Percentiles rank a stretch among this genome's conserved stretches.
Evolutionary conservation across 2,888 invertebrate species (phyloP).

Genomic region (Conomelus anceps): DNA sequence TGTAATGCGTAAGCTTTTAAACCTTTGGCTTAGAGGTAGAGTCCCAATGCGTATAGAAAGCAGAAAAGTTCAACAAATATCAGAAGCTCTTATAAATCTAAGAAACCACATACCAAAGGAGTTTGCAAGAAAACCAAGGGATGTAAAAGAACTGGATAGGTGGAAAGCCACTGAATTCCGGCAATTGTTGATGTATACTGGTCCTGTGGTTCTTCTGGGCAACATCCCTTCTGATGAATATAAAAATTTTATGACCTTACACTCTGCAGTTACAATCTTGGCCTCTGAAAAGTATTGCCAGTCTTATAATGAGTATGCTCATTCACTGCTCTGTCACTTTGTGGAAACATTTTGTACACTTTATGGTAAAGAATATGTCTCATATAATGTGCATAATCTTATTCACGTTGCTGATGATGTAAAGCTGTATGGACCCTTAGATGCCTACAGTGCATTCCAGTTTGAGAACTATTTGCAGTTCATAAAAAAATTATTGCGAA

Average conservation of each 20-base stretch:
- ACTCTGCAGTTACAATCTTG: too few relatives aligned
- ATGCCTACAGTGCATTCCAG: slow-evolving; percentile 38
- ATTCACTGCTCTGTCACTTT: too few relatives aligned
- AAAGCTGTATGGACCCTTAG: slow-evolving; percentile 33
- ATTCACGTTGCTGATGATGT: slow-evolving; percentile 39
- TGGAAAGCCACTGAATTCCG: slow-evolving; percentile 36
- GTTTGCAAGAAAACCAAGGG: slow-evolving; percentile 32
- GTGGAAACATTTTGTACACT: slow-evolving; percentile 34
- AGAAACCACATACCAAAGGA: slow-evolving; percentile 32
- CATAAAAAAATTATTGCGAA: too few relatives aligned
- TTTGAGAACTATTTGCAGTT: slow-evolving; percentile 40
- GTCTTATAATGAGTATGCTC: too few relatives aligned
- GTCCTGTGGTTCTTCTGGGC: slow-evolving; percentile 32
- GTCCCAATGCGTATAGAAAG: neutral
- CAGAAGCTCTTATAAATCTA: neutral
- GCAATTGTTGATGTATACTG: slow-evolving; percentile 35
- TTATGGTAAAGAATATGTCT: slow-evolving; percentile 38
- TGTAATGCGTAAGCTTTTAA: neutral
- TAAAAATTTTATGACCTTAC: too few relatives aligned
- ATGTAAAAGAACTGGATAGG: slow-evolving; percentile 25
- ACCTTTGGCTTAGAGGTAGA: neutral
- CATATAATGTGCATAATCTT: slow-evolving; percentile 40
- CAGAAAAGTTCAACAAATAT: too few relatives aligned
- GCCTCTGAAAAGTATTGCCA: too few relatives aligned
- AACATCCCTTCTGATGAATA: slow-evolving; percentile 29